Base-by-base conservation (phyloP, 2,888 invertebrate genomes). In the Phaedon cochleariae region DNA sequence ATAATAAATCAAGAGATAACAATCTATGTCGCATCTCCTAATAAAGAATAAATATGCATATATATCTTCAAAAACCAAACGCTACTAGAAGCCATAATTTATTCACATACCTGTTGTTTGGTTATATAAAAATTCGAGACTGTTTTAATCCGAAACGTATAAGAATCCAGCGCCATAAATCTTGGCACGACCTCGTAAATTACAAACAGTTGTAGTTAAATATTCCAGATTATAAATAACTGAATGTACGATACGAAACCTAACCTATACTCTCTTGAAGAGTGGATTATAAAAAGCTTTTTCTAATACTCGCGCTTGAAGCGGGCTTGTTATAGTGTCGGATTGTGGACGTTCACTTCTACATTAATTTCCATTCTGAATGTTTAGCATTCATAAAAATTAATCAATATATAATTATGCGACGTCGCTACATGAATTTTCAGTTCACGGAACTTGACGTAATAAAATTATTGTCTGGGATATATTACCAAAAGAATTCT, bases 201-300 rank as follows among this genome's bases (percentile, higher is more conserved):
- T 82, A 83, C 82, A 80, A 82, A 83, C 83, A 82, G 83, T 83
- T 83, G 84, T 83, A 83, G 81, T 83, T 81, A 82, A 84, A 83
- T 84, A 84, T 83, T 83, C 82, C 82, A 82, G 83, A 84, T 84
- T 84, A 84, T 84, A 84, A 84, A 84, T 84, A 84, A 82, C 84
- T 81, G 81, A 80, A 82, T 74, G 65, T 81, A 77, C 79, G 79
- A 81, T 82, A 80, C 81, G 79, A 76, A 71, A 76, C 75, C 69
- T 73, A 75, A 75, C 72, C 73, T 73, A 73, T 76, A 73, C 75
- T 71, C 73, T 73, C 76, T 69, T 73, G 70, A 70, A 65, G 65
- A 65, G 69, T 73, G 72, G 73, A 72, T 77, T 77, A 80, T 79
- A 82, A 82, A 83, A 83, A 82, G 83, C 82, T 77, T 83, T 83